Percentiles rank a stretch among this genome's conserved stretches.
Evolutionary conservation across 1,140 invertebrate genomes (phyloP).

Genomic region (Pachypeltis micranthus): DNA sequence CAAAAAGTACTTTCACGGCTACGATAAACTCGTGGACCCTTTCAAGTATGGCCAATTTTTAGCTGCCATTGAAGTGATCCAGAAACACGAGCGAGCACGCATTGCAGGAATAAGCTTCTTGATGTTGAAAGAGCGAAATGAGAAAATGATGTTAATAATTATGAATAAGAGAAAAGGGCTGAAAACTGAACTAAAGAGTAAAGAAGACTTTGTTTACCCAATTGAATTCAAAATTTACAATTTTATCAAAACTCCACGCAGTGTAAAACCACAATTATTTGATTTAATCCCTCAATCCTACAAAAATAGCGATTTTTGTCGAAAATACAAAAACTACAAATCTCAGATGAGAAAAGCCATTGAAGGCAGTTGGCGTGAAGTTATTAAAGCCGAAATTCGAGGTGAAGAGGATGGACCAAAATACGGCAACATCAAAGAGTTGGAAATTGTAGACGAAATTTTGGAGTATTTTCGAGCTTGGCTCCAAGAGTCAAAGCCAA

Average conservation of each 20-base stretch:
- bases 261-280: too few species aligned
- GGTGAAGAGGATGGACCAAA: neutral
- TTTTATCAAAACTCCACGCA: neutral
- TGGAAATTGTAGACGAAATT: neutral
- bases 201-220: neutral
- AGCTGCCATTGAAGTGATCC: neutral
- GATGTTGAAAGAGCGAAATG: neutral
- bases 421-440: neutral
- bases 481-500: neutral
- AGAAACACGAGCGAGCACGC: neutral
- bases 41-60: neutral
- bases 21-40: neutral
- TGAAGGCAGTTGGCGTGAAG: neutral
- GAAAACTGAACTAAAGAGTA: neutral
- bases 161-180: neutral
- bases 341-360: neutral
- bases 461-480: constrained; percentile 1
- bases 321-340: neutral
- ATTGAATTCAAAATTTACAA: neutral
- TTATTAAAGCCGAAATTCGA: neutral
- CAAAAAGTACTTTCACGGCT: neutral
- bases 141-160: neutral
- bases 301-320: neutral
- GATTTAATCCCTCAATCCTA: neutral
- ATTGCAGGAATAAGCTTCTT: neutral